A percentile compares a stretch with the other conserved stretches of the same genome.
These are phyloP conservation scores for Ochropleura leucogaster DNA, from an alignment of 2,888 invertebrate species.

Conservation along the genomic window DNA sequence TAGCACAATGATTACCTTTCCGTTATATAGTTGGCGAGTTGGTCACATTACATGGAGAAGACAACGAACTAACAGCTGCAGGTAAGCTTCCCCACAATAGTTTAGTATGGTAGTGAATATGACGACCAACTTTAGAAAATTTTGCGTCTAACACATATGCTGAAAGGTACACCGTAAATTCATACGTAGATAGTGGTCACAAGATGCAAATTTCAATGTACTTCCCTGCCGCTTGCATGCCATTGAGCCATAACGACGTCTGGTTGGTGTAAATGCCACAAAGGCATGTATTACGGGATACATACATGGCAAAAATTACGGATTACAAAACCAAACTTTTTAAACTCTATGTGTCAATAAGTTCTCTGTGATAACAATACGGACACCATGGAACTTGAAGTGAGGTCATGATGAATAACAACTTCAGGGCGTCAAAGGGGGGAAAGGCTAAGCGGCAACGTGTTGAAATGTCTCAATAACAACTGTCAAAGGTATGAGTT, in stretches of 20 bases:
- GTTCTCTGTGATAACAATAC: not conserved
- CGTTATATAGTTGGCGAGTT: constrained; percentile 17
- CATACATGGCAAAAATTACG: not conserved
- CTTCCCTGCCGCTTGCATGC: not conserved
- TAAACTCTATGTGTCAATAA: not conserved
- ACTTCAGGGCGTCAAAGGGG: not conserved
- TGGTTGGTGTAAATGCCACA: not conserved
- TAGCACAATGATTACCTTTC: constrained; percentile 46
- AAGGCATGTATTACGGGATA: not conserved
- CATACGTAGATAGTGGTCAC: not conserved
- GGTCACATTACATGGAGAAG: constrained; percentile 23
- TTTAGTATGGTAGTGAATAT: not conserved
- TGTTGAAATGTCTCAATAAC: not conserved
- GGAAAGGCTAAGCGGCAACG: too few species aligned
- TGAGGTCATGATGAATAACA: not conserved
- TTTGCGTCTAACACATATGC: not conserved
- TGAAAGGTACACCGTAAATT: not conserved
- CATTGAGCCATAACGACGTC: not conserved
- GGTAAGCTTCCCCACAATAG: not conserved
- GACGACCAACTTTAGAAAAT: not conserved
- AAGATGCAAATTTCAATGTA: not conserved
- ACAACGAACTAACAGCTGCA: constrained; percentile 9
- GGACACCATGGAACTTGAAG: not conserved
- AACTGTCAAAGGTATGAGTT: not conserved
- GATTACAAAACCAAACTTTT: not conserved